phyloP scores from a whole-genome alignment of 2,888 invertebrate species.

The Apoda limacodes region DNA sequence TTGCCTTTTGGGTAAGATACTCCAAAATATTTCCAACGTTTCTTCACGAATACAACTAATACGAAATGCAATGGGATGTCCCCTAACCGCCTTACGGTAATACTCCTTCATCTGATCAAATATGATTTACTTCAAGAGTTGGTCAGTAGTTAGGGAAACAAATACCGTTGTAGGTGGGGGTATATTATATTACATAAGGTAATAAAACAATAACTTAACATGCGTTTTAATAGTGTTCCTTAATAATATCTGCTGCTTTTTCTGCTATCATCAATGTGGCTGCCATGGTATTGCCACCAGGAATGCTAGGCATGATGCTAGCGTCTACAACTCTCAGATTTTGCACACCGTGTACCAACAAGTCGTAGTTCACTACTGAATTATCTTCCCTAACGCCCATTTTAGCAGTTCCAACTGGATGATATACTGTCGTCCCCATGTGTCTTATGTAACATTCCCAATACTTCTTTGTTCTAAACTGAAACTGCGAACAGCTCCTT shows the following conservation, averaged over 20 bases:
- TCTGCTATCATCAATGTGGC: conserved; percentile 21
- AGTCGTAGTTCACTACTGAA: conserved; percentile 58
- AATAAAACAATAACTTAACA: no score
- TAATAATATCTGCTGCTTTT: conserved; percentile 19
- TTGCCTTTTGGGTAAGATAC: no score
- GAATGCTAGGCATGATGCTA: conserved; percentile 16
- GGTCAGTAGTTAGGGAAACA: no score
- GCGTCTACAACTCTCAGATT: conserved; percentile 24
- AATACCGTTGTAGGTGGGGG: no score
- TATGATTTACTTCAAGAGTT: no score
- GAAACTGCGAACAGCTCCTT: conserved; percentile 33
- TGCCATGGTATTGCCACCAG: conserved; percentile 19
- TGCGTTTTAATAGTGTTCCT: conserved; percentile 12
- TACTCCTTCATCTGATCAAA: no score
- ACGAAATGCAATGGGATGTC: no score
- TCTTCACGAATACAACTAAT: no score
- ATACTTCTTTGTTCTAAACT: conserved; percentile 47
- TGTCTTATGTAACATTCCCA: conserved; percentile 70
- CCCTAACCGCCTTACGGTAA: no score
- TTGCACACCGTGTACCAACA: conserved; percentile 53
- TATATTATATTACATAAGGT: no score
- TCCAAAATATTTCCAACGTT: no score
- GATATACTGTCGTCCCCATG: conserved; percentile 70
- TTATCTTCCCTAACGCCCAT: conserved; percentile 65
- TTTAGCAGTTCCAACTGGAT: conserved; percentile 77